Conservation (phyloP, 2,888 invertebrate species). For the Stenolophus ochropezus region DNA sequence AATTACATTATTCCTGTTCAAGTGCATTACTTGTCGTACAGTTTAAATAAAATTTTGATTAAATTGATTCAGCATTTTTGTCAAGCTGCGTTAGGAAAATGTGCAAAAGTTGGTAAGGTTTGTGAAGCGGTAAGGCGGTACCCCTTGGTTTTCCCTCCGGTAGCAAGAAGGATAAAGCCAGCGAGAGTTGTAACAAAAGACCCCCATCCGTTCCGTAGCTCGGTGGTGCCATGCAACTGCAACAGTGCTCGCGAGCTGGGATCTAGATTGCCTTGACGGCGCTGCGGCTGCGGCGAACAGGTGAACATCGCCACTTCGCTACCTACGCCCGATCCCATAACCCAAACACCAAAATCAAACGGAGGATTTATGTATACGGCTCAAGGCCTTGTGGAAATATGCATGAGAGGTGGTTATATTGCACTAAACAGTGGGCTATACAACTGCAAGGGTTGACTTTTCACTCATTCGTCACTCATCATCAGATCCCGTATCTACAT, state of each 20-base stretch:
- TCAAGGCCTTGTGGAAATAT: background rate
- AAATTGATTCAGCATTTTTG: no score
- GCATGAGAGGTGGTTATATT: background rate
- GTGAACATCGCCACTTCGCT: slow-evolving; percentile 13
- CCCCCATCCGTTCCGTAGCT: background rate
- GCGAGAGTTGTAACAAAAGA: background rate
- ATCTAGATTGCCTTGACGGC: slow-evolving; percentile 40
- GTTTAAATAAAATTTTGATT: no score
- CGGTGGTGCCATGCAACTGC: slow-evolving; percentile 12
- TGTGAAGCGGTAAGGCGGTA: no score
- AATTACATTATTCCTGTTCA: no score
- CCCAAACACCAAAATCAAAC: slow-evolving; percentile 16
- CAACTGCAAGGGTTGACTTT: background rate
- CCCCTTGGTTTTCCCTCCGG: no score
- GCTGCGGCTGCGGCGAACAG: slow-evolving; percentile 7
- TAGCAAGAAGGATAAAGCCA: no score
- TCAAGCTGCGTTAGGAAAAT: no score
- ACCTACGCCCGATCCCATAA: slow-evolving; percentile 14
- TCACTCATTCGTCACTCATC: background rate
- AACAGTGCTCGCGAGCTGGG: slow-evolving; percentile 10
- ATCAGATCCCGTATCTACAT: background rate
- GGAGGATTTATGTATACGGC: background rate
- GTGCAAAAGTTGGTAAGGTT: no score
- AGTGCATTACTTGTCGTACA: no score
- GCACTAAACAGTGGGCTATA: background rate